Evolutionary conservation across 2,888 invertebrate species (phyloP).

Genomic region (Pristionchus arcanus): DNA sequence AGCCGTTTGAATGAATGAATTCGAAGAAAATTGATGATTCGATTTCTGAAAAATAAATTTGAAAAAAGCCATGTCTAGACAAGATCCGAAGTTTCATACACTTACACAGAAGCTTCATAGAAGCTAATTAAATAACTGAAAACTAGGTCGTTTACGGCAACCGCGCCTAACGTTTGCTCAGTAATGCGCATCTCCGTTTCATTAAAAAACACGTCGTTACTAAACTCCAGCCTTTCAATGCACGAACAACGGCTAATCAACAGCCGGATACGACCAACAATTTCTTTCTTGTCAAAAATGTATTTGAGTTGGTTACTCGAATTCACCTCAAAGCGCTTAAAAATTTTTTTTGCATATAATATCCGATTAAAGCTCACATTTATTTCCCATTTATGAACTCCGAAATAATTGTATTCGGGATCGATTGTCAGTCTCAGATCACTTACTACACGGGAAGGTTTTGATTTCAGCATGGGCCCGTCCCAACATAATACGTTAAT

Average conservation of each 20-base stretch:
- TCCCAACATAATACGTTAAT: not conserved
- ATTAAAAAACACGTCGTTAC: not conserved
- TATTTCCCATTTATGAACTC: not conserved
- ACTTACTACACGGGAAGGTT: not conserved
- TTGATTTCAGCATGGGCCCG: no score
- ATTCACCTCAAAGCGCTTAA: not conserved
- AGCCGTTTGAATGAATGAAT: not conserved
- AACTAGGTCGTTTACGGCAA: not conserved
- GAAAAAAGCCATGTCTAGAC: not conserved
- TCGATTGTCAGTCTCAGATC: not conserved
- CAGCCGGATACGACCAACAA: not conserved
- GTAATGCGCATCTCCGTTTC: not conserved
- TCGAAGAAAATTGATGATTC: not conserved
- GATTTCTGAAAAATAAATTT: not conserved
- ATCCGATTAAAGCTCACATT: no score
- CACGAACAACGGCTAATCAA: not conserved
- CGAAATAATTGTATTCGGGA: not conserved
- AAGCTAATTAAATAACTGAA: not conserved
- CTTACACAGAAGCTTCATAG: not conserved
- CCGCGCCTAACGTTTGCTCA: not conserved
- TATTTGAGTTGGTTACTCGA: not conserved
- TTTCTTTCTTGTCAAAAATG: not conserved
- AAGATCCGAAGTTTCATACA: not conserved
- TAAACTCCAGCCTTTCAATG: not conserved
- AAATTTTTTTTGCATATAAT: not conserved